Conservation (phyloP, 2,888 invertebrate genomes). For the Ormyrus thymus region DNA sequence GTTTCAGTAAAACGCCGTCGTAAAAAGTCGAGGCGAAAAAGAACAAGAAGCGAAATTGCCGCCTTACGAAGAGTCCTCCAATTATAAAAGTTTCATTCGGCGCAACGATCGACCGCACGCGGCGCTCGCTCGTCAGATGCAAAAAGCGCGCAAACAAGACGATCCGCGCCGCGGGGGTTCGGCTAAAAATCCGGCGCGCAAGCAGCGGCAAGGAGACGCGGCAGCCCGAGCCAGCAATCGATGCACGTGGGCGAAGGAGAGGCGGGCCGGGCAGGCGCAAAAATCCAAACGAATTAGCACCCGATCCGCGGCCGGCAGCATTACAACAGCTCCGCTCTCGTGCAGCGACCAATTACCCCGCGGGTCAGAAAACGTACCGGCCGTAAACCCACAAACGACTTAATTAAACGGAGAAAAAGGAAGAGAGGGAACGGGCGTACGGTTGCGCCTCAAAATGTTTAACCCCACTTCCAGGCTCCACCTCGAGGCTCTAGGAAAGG, state of each 20-base stretch:
- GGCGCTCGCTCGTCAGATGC: neutral
- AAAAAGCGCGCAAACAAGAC: neutral
- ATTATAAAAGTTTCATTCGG: conserved; percentile 24
- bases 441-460: too few relatives aligned
- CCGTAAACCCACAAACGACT: conserved; percentile 37
- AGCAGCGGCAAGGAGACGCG: neutral
- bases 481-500: too few relatives aligned
- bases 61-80: neutral
- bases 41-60: too few relatives aligned
- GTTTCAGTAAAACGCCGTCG: too few relatives aligned
- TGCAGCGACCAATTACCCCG: conserved; percentile 21
- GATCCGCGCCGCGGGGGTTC: neutral
- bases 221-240: neutral
- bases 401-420: conserved; percentile 45
- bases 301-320: conserved; percentile 7
- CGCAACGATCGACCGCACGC: conserved; percentile 19
- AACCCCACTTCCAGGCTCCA: too few relatives aligned
- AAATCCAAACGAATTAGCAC: conserved; percentile 25
- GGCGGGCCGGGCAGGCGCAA: neutral
- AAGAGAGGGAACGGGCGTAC: neutral
- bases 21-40: too few relatives aligned
- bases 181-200: neutral
- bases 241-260: neutral
- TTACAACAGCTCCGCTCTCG: neutral
- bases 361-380: conserved; percentile 1